Evolutionary conservation across 2,113 vertebrate genomes (phyloP).

Genomic region (Pelvicachromis taeniatus): DNA sequence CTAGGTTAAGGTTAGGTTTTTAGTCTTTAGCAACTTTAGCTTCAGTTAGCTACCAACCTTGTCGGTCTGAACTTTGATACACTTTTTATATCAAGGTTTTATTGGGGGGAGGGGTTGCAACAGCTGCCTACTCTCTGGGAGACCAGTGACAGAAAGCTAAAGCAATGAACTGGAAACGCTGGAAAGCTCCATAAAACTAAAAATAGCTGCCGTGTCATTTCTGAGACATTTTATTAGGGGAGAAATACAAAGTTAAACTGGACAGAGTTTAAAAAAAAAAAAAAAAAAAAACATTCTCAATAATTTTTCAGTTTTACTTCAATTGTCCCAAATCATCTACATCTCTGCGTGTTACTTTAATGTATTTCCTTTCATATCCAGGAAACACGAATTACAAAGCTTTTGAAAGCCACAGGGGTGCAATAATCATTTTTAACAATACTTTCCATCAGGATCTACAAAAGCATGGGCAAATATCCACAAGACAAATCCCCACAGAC

Average conservation of each 20-base stretch:
- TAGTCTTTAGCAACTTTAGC: not conserved
- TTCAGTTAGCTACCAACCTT: not conserved
- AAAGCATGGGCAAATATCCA: not conserved
- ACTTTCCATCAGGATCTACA: not conserved
- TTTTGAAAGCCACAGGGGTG: not conserved
- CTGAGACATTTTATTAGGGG: not conserved
- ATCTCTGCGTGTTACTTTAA: not conserved
- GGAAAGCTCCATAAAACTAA: not conserved
- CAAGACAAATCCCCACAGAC: not conserved
- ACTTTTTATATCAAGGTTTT: too few species aligned
- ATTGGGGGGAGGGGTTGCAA: not conserved
- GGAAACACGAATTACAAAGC: not conserved
- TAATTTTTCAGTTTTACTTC: not conserved
- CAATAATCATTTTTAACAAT: not conserved
- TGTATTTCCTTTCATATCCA: not conserved
- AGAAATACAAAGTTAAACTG: not conserved
- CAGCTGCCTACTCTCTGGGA: not conserved
- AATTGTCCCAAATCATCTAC: not conserved
- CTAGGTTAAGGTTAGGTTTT: not conserved
- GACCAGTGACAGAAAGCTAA: not conserved
- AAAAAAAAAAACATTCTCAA: not conserved
- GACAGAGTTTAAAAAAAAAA: not conserved
- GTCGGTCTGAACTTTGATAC: not conserved
- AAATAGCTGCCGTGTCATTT: not conserved
- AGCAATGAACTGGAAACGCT: not conserved